Base-by-base conservation (phyloP, 2,113 vertebrate species). In the Pristiophorus japonicus region DNA sequence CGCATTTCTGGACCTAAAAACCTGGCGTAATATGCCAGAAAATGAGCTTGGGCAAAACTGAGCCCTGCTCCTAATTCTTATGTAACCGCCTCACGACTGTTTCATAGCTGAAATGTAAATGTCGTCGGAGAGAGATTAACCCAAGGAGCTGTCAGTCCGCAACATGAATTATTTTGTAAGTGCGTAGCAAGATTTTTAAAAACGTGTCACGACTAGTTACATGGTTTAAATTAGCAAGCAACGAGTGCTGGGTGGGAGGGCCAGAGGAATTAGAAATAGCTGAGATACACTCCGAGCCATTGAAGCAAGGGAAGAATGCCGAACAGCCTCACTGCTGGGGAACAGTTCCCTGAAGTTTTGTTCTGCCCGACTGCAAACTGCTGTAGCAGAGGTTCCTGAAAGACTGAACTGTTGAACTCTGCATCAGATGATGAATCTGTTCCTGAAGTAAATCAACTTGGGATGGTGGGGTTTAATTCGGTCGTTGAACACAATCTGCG, bases 401-500 rank as follows among this genome's bases (percentile, higher is more conserved):
- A 34, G 30, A 55, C 51, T 90, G 55, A 90, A 90, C 51, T 90
- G 87, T 90, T 90, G 87, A 88, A 90, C 51, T 55, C 27, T 59
- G 34, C 47, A 4, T 10, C 34, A 38, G 55, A 63, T 63, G 88
- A 63, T 91, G 88, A 63, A 91, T 91, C 88, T 38, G 59, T 91
- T 91, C 51, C 88, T 91, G 88, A 91, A 34, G 55, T 63, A n/a
- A 91, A 91, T 91, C 88, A 63, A 38, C 34, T 34, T 62, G 87
- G 11, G 27, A 90, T 90, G 51, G 62, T 87, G 45, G 87, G 87
- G 30, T 90, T 90, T 34, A 59, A 88, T 12, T 14, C 4, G 51
- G 51, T n/a, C n/a, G 30, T 90, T 90, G 30, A 90, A n/a, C 59
- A 63, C 88, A 91, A 20, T 20, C 59, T 91, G 14, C 22, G 88